Evolutionary conservation across 2,113 vertebrate genomes (phyloP).

Genomic region (Oncorhynchus tshawytscha): DNA sequence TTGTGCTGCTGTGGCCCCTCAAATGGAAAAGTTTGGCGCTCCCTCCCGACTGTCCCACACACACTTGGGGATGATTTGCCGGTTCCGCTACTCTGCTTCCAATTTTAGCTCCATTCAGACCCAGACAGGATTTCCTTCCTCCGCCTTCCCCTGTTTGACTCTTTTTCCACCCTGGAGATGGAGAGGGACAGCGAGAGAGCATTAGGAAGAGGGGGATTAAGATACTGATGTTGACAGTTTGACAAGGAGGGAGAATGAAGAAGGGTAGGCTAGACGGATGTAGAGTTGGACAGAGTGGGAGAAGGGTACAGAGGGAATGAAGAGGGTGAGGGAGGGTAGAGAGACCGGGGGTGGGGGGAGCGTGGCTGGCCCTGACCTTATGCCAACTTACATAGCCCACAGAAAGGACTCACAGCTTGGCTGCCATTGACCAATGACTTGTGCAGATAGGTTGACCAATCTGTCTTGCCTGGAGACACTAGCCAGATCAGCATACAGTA

Average conservation of each 20-base stretch:
- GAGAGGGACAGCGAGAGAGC: constrained; percentile 18
- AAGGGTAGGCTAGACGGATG: not conserved
- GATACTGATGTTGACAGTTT: constrained; percentile 37
- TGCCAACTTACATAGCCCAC: not conserved
- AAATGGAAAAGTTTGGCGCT: constrained; percentile 91
- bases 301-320: not conserved
- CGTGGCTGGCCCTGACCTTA: not conserved
- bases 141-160: constrained; percentile 84
- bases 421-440: no score
- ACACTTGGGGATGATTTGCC: constrained; percentile 81
- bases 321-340: constrained; percentile 13
- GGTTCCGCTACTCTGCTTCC: constrained; percentile 93
- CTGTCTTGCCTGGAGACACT: not conserved
- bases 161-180: constrained; percentile 55
- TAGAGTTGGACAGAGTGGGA: not conserved
- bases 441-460: not conserved
- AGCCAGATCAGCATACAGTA: no score
- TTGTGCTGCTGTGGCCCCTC: constrained; percentile 81
- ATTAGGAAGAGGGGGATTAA: constrained; percentile 18
- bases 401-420: not conserved
- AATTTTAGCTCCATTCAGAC: constrained; percentile 98
- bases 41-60: constrained; percentile 63
- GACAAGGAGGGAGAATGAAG: constrained; percentile 9
- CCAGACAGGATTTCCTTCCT: constrained; percentile 87
- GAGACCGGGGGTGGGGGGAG: not conserved